Evolutionary conservation across 2,888 invertebrate species (phyloP), one percentile per base, ranked within the genome.

Genomic region (Dryobotodes eremita): DNA sequence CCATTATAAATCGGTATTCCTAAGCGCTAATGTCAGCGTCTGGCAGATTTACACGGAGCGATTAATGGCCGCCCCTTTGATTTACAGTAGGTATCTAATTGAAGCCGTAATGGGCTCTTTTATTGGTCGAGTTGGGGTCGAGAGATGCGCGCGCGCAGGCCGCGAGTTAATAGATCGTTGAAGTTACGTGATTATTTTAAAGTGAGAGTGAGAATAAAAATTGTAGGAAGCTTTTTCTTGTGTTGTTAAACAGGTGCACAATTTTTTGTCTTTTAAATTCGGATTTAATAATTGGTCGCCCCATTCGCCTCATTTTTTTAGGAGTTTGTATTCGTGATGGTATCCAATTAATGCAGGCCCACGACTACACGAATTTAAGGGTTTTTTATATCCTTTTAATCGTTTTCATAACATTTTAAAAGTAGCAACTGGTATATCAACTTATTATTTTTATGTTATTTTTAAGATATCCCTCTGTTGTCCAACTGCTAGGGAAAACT

Each of bases 81-180:
- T 89, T 88, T 88, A 88, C 81, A 31, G 62, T 55, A 66, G 78
- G 70, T 59, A 59, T 64, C 89, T 88, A 85, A 89, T 88, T 85
- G 83, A 89, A 69, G 83, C 72, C 53, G 84, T 71, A 86, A 85
- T 80, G 84, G 87, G 59, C 75, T 71, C 68, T 79, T 86, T 85
- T 85, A 86, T 85, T 86, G 84, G 55, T 73, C 55, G 73, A 59
- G 71, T 53, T 79, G 68, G 83, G 86, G 72, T 75, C 65, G 71
- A 36, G 53, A 11, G 36, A 72, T 70, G 75, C 68, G 75, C 71
- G 64, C 23, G 69, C 57, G 72, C 79, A 75, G 10, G 26, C 70
- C 48, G 31, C n/a, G 31, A 72, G 53, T 66, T 84, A 62, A 78
- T 55, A 82, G 59, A 74, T 84, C 59, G 68, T 68, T 61, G 53